These are phyloP conservation scores for Microvelia longipes DNA, from an alignment of 1,140 invertebrate species.

Conservation along the genomic window DNA sequence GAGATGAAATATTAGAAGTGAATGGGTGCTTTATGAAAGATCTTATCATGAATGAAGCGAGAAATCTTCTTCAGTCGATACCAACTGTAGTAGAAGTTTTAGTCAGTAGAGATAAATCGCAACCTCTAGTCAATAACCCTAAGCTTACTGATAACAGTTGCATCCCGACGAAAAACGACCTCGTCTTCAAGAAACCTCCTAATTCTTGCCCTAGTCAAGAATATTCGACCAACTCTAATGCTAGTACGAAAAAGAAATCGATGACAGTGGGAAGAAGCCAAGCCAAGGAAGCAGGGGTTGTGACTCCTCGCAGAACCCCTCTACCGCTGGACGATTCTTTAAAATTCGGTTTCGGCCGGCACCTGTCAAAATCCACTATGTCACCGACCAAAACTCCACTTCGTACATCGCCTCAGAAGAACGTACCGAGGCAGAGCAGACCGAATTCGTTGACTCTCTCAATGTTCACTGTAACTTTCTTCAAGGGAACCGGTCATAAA, in stretches of 20 bases:
- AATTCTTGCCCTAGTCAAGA: neutral
- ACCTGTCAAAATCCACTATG: neutral
- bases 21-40: constrained; percentile 46
- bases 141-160: neutral
- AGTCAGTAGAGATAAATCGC: constrained; percentile 26
- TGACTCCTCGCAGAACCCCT: neutral
- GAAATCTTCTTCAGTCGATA: constrained; percentile 36
- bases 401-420: neutral
- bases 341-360: neutral
- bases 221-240: neutral
- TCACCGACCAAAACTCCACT: neutral
- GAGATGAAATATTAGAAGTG: constrained; percentile 52
- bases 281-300: neutral
- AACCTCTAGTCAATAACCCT: neutral
- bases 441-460: constrained; percentile 47
- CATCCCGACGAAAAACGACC: neutral
- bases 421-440: constrained; percentile 22
- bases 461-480: constrained; percentile 58
- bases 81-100: constrained; percentile 39
- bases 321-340: neutral
- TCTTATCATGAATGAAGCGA: constrained; percentile 42
- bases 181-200: neutral
- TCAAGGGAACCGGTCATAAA: constrained; percentile 70
- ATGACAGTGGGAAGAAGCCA: neutral
- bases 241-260: neutral